Conservation (phyloP, 2,113 vertebrate genomes). For the Upupa epops region DNA sequence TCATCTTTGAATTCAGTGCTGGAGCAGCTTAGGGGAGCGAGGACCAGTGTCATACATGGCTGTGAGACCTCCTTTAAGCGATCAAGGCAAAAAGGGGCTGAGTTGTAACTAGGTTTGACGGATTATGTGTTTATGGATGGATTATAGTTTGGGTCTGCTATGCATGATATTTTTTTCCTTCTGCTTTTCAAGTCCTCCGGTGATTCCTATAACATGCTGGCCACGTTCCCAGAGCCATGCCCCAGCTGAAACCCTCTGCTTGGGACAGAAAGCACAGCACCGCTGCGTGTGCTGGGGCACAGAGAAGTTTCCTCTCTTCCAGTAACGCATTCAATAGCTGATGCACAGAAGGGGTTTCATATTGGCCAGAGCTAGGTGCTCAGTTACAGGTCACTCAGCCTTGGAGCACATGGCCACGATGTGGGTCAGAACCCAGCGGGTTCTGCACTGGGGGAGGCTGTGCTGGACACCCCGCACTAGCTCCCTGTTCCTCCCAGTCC, state of each 20-base stretch:
- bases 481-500: conserved; percentile 32
- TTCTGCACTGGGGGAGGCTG: not conserved
- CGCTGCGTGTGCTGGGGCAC: not conserved
- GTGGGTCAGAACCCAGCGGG: not conserved
- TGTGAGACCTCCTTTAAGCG: not conserved
- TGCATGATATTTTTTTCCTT: not conserved
- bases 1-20: not conserved
- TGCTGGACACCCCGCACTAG: not conserved
- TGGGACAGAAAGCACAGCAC: not conserved
- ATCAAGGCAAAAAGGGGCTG: not conserved
- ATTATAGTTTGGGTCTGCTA: not conserved
- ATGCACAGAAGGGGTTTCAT: not conserved
- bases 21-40: not conserved
- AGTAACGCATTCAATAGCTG: not conserved
- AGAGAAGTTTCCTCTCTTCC: not conserved
- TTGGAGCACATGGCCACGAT: too few species aligned
- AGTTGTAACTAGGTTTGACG: not conserved
- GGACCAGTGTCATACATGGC: not conserved
- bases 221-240: fast-evolving
- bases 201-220: not conserved
- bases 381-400: not conserved
- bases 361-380: not conserved
- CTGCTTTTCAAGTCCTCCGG: not conserved
- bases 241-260: not conserved
- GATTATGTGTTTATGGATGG: not conserved